These are phyloP conservation scores for Heterodera filipjevi DNA, from an alignment of 2,888 invertebrate species.

Conservation along the genomic window DNA sequence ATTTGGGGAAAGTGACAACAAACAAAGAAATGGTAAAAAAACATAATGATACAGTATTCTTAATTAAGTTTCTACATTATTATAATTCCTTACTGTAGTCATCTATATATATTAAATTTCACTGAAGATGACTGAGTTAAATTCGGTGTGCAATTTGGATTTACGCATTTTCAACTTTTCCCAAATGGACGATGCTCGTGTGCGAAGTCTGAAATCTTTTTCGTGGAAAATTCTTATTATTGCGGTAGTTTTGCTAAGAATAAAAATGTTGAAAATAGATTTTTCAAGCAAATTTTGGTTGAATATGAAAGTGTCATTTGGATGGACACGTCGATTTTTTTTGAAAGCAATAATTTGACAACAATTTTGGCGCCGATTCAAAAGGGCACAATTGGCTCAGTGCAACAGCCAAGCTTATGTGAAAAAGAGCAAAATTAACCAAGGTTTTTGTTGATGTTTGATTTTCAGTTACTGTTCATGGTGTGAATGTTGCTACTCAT, in stretches of 20 bases:
- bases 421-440: neutral
- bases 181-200: conserved; percentile 25
- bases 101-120: neutral
- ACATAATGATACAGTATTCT: too few species aligned
- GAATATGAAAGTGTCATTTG: conserved; percentile 34
- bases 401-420: conserved; percentile 29
- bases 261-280: neutral
- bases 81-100: too few species aligned
- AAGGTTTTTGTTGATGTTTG: neutral
- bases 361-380: neutral
- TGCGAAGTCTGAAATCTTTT: conserved; percentile 33
- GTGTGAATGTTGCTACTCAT: conserved; percentile 32
- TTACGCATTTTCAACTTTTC: conserved; percentile 33
- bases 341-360: conserved; percentile 27
- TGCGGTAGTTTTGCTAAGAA: conserved; percentile 31
- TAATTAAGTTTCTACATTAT: too few species aligned
- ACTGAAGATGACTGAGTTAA: neutral
- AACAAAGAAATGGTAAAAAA: neutral
- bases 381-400: conserved; percentile 19
- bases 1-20: conserved; percentile 26
- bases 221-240: conserved; percentile 41
- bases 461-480: conserved; percentile 36
- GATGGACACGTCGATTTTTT: conserved; percentile 37
- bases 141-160: conserved; percentile 35
- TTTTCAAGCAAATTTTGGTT: conserved; percentile 37